phyloP scores from a whole-genome alignment of 2,888 invertebrate species.

The Erebia aethiops region DNA sequence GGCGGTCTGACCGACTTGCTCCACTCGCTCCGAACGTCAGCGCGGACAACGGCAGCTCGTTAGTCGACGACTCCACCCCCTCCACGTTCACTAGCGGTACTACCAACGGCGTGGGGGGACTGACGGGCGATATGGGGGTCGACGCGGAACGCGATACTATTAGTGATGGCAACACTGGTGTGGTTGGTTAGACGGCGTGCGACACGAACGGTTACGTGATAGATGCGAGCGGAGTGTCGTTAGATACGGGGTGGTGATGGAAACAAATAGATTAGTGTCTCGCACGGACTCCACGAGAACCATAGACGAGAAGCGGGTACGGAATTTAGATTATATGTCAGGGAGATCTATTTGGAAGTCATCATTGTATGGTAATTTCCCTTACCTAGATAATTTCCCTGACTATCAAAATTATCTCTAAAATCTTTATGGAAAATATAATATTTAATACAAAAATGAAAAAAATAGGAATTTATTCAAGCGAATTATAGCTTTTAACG shows the following conservation, averaged over 20 bases:
- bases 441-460: too few species aligned
- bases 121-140: slow-evolving; percentile 46
- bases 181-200: slow-evolving; percentile 28
- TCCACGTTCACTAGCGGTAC: slow-evolving; percentile 69
- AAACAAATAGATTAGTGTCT: slow-evolving; percentile 57
- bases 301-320: neutral
- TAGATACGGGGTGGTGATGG: slow-evolving; percentile 61
- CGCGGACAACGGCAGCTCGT: slow-evolving; percentile 86
- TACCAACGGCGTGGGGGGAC: slow-evolving; percentile 63
- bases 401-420: neutral
- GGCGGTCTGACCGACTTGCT: slow-evolving; percentile 2
- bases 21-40: slow-evolving; percentile 67
- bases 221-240: slow-evolving; percentile 56
- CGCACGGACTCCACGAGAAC: slow-evolving; percentile 8
- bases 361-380: too few species aligned
- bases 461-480: neutral
- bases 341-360: too few species aligned
- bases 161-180: slow-evolving; percentile 39
- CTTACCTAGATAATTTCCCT: too few species aligned
- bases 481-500: too few species aligned
- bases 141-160: slow-evolving; percentile 9
- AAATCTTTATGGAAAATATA: too few species aligned
- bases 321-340: neutral
- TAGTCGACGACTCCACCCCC: slow-evolving; percentile 84
- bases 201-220: slow-evolving; percentile 54